Evolutionary conservation across 2,797 vertebrate genomes (phyloP).

Genomic region (Enteromius treurensis): DNA sequence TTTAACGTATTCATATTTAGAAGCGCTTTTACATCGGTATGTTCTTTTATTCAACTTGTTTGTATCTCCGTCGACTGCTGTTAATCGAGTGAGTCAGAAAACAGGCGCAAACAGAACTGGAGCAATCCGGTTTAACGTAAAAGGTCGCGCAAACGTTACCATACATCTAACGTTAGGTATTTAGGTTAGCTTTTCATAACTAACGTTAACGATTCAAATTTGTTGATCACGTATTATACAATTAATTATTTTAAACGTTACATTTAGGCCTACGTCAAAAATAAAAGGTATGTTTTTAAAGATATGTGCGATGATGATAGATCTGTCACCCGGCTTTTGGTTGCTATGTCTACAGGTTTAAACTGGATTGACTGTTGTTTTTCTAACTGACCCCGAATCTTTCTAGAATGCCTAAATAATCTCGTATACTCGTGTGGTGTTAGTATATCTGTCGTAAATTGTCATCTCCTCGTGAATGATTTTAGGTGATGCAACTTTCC

Average conservation of each 20-base stretch:
- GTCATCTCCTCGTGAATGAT: neutral
- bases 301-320: neutral
- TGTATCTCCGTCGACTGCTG: neutral
- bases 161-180: neutral
- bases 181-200: neutral
- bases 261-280: rapidly evolving
- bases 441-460: neutral
- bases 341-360: slow-evolving; percentile 3
- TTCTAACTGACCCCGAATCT: neutral
- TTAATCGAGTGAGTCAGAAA: neutral
- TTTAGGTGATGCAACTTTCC: slow-evolving; percentile 22
- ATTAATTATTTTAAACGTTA: neutral
- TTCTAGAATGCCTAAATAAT: neutral
- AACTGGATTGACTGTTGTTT: neutral
- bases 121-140: slow-evolving; percentile 52
- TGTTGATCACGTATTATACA: neutral
- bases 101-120: slow-evolving; percentile 43
- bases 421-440: neutral
- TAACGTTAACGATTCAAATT: neutral
- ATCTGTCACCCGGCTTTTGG: neutral
- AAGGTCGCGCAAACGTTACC: neutral
- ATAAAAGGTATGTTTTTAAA: neutral
- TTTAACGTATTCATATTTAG: neutral
- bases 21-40: neutral
- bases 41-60: neutral